Evolutionary conservation across 2,888 invertebrate genomes (phyloP), one percentile per base, ranked within the genome.

Genomic region (Leucoma salicis): DNA sequence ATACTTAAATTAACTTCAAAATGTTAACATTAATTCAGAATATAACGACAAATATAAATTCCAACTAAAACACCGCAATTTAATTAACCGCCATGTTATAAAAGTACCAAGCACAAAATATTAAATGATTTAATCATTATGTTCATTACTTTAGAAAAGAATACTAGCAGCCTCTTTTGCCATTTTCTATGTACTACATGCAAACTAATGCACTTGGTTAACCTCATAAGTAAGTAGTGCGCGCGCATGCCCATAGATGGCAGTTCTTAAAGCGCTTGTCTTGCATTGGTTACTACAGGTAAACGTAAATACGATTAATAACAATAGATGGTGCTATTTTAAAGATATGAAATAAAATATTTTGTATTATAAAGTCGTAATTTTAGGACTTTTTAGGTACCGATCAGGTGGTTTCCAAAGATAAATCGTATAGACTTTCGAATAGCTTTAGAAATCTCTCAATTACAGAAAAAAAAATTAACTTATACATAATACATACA

Each of bases 181-280:
- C n/a, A 35, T 29, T 38, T 21, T 29, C 8, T 10, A 10, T 40
- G 60, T 44, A 74, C 66, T 66, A 67, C 42, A 15, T 11, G 42
- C 25, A 25, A 37, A 44, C 31, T 10, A 34, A 37, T 62, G 60
- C 60, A 62, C 40, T 31, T 24, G 39, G 39, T 33, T 10, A 21
- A 18, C 42, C 51, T 16, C 40, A 48, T 41, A 35, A 48, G 58
- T 52, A 62, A 62, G 63, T 72, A 72, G 72, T 85, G 77, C 78
- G 66, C 63, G 63, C 67, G 61, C 59, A 66, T 57, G 49, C 59
- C 58, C 74, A 83, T 64, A 89, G 88, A 87, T 87, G 88, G 87
- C 88, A 80, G 86, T 85, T 82, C 70, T 68, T 72, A 65, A 66
- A 53, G 45, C 38, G 40, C 44, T 35, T 46, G 46, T 51, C 34